Base-by-base conservation (phyloP, 2,797 vertebrate species). In the Salmo trutta region DNA sequence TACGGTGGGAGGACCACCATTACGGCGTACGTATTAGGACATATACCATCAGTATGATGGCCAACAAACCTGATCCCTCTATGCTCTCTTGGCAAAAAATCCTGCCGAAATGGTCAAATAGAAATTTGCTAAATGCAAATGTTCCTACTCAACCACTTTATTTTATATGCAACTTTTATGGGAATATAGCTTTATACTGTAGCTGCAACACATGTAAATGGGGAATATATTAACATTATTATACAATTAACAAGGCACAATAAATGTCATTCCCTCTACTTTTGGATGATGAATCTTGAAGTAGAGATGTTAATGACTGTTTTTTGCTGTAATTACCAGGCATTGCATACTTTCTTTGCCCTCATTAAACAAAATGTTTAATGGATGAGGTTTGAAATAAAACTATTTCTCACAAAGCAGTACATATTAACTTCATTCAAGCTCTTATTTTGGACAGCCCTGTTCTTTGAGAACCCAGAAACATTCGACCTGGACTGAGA, bases 161-260 rank as follows among this genome's bases (percentile, higher is more conserved):
- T 47, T 47, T 47, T 12, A 47, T 47, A 47, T 47, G 41, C 41
- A 47, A 47, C 2, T 47, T 47, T 47, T 47, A 47, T 47, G 41
- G 41, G 10, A 14, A 47, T 47, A 47, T 47, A 14, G 41, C 10
- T 47, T 47, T 14, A 47, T 47, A 2, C 41, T 47, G 41, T 12
- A 47, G 41, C 10, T 82, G 77, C 62, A 81, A 81, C 76, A 77
- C 77, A 76, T 65, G 81, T 74, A 82, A 72, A 78, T 69, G 71
- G 65, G 66, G n/a, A 36, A 89, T 89, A 76, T 87, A 88, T 83
- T 65, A 65, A 68, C 52, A 85, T 85, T 75, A 86, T 86, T 86
- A 82, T 77, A 77, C 71, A 83, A 82, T 77, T 88, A 87, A 84
- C 84, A 87, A 17, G 79, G 83, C 51, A 82, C 73, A 77, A 83